Evolutionary conservation across 1,140 invertebrate genomes (phyloP).

Genomic region (Coenobita brevimanus): DNA sequence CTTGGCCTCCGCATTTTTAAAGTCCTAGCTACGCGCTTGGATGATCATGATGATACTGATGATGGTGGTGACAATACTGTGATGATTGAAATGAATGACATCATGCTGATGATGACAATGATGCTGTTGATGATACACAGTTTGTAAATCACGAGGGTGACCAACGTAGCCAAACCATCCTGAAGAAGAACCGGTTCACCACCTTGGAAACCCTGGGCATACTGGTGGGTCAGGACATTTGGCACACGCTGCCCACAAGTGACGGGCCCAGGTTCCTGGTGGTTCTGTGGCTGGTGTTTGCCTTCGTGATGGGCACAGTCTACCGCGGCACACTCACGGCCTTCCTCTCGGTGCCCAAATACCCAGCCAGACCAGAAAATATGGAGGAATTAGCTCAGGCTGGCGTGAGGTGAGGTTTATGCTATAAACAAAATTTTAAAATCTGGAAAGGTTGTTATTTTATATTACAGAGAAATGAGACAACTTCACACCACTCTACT

Average conservation of each 20-base stretch:
- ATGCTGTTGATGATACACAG: no score
- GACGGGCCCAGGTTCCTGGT: background rate
- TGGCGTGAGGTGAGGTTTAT: slow-evolving; percentile 7
- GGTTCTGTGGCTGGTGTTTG: slow-evolving; percentile 16
- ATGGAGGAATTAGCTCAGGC: slow-evolving; percentile 23
- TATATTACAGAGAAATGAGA: no score
- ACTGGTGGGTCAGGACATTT: slow-evolving; percentile 12
- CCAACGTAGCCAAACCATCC: background rate
- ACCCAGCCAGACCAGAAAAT: slow-evolving; percentile 20
- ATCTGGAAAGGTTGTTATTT: no score
- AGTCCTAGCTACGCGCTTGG: no score
- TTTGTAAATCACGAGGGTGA: background rate
- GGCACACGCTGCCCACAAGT: background rate
- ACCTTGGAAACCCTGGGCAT: background rate
- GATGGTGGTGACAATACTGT: no score
- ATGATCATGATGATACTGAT: no score
- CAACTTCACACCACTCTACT: no score
- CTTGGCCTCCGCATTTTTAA: no score
- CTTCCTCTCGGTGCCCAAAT: slow-evolving; percentile 39
- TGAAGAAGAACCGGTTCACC: background rate
- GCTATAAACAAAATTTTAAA: no score
- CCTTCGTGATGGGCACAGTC: slow-evolving; percentile 15
- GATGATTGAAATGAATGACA: no score
- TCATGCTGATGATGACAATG: no score
- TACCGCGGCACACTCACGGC: slow-evolving; percentile 35